A percentile compares a stretch with the other conserved stretches of the same genome.
These are phyloP conservation scores for Propsilocerus akamusi DNA, from an alignment of 1,140 invertebrate genomes.

Conservation along the genomic window DNA sequence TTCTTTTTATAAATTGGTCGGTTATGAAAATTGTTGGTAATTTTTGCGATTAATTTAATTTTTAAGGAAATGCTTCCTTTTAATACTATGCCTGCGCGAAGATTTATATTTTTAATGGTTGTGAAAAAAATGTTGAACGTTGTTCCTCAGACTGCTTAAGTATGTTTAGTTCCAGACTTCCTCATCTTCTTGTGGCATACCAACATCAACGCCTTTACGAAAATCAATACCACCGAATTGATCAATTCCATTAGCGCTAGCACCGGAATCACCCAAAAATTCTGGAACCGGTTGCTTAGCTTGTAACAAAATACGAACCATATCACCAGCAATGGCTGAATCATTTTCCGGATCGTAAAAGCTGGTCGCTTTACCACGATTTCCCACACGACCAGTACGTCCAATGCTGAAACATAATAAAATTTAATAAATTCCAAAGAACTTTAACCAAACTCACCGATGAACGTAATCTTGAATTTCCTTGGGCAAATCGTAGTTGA, in stretches of 20 bases:
- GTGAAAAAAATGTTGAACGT: too few relatives aligned
- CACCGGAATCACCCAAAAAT: constrained; percentile 28
- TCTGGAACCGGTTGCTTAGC: constrained; percentile 42
- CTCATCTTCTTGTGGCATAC: neutral
- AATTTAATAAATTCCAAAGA: neutral
- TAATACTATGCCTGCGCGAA: too few relatives aligned
- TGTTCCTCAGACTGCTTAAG: too few relatives aligned
- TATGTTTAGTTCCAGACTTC: too few relatives aligned
- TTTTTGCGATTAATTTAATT: too few relatives aligned
- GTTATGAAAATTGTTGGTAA: too few relatives aligned
- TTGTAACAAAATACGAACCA: constrained; percentile 52
- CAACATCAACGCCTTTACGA: constrained; percentile 11
- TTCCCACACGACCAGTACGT: constrained; percentile 83
- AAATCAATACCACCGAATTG: constrained; percentile 34
- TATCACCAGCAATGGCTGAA: constrained; percentile 31
- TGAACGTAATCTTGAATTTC: constrained; percentile 88
- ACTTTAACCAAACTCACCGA: constrained; percentile 22
- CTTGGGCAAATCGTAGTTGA: constrained; percentile 83
- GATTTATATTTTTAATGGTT: too few relatives aligned
- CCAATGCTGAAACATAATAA: constrained; percentile 38
- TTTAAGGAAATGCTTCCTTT: too few relatives aligned
- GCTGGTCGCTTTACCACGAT: constrained; percentile 71
- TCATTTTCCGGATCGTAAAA: constrained; percentile 60
- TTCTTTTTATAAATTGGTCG: too few relatives aligned
- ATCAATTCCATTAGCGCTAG: constrained; percentile 19